These are phyloP conservation scores for Pantherophis alleghaniensis DNA, from an alignment of 2,797 vertebrate species.

Conservation along the genomic window DNA sequence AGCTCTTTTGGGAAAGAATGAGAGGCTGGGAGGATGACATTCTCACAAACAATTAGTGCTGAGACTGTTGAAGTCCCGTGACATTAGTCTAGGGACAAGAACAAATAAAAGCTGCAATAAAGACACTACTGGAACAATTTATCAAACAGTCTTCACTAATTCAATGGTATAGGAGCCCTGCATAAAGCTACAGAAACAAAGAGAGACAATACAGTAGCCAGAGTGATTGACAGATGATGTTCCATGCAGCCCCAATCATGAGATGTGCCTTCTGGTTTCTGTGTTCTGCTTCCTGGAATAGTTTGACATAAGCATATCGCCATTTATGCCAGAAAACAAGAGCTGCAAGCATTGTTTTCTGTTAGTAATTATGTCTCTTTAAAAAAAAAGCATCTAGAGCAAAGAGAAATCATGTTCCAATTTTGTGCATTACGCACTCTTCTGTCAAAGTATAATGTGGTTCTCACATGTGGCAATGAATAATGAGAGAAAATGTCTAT, in stretches of 20 bases:
- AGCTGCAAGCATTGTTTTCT: neutral
- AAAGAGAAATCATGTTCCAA: neutral
- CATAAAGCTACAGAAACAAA: neutral
- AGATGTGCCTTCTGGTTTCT: neutral
- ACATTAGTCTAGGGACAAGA: neutral
- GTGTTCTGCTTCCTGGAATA: constrained; percentile 1
- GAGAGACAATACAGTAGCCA: neutral
- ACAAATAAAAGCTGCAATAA: constrained; percentile 1
- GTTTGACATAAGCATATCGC: neutral
- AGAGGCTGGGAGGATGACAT: neutral
- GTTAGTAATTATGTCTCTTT: neutral
- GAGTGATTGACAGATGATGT: neutral
- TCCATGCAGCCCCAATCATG: neutral
- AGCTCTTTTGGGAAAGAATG: neutral
- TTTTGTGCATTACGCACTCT: neutral
- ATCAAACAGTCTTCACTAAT: neutral
- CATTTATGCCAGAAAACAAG: neutral
- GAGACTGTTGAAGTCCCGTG: neutral
- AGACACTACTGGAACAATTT: neutral
- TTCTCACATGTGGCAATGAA: neutral
- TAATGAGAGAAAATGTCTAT: neutral
- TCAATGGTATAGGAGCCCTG: neutral
- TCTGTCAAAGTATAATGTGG: neutral
- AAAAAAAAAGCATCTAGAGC: neutral
- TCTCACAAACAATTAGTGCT: neutral